Conservation (phyloP, 2,888 invertebrate species). For the Unio delphinus region DNA sequence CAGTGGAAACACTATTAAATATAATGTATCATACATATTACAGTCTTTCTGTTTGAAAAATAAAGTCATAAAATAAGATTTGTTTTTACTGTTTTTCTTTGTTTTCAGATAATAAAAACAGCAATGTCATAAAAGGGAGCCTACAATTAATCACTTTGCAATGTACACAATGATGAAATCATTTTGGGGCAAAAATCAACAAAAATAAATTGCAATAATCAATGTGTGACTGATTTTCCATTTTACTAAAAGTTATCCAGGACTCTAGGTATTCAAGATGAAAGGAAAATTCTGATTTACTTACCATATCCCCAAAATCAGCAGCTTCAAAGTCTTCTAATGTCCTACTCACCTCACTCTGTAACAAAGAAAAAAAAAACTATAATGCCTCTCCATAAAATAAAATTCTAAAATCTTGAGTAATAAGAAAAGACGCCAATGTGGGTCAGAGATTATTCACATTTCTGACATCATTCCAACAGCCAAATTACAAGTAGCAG, state of each 20-base stretch:
- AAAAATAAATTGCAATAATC: no score
- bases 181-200: no score
- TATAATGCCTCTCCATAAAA: neutral
- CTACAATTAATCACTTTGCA: no score
- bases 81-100: neutral
- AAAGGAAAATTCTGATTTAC: conserved; percentile 5
- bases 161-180: no score
- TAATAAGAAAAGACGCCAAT: no score
- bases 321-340: conserved; percentile 92
- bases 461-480: no score
- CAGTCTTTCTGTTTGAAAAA: neutral
- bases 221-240: no score
- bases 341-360: conserved; percentile 80
- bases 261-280: neutral
- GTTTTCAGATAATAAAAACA: neutral
- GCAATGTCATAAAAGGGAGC: neutral
- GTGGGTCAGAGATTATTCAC: no score
- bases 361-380: conserved; percentile 20
- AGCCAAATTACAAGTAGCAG: no score
- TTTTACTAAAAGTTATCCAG: no score
- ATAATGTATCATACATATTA: neutral
- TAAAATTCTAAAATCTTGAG: no score
- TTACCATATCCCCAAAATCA: conserved; percentile 90
- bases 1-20: neutral
- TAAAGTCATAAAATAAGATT: neutral